phyloP scores from a whole-genome alignment of 2,888 invertebrate species.

The Sinelater perroti region DNA sequence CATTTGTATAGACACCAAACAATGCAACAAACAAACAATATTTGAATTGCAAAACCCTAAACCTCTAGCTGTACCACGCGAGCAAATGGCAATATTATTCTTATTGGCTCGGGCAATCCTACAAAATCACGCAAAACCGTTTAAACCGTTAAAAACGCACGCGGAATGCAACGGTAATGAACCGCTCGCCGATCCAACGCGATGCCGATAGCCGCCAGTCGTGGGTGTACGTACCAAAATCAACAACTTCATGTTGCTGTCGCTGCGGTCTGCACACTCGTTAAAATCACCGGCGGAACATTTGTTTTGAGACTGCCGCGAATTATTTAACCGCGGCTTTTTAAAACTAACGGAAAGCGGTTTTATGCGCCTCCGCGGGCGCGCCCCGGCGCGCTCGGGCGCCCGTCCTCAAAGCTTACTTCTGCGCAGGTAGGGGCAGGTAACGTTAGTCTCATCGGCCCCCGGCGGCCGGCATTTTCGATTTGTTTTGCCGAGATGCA shows the following conservation, averaged over 20 bases:
- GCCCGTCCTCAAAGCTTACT: conserved; percentile 48
- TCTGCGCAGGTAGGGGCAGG: conserved; percentile 50
- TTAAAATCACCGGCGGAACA: conserved; percentile 48
- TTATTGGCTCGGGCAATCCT: too few relatives aligned
- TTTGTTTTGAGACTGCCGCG: conserved; percentile 50
- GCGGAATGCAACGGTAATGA: conserved; percentile 3
- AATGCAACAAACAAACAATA: too few relatives aligned
- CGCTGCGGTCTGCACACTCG: conserved; percentile 41
- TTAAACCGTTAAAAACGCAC: conserved; percentile 1
- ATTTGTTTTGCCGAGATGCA: too few relatives aligned
- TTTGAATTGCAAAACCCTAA: too few relatives aligned
- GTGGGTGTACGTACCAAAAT: conserved; percentile 51
- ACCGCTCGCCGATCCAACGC: too few relatives aligned
- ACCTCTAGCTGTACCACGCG: too few relatives aligned
- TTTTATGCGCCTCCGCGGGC: conserved; percentile 47
- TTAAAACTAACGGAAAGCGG: conserved; percentile 55
- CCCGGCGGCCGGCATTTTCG: too few relatives aligned
- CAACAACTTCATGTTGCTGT: conserved; percentile 45
- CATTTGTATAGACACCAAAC: too few relatives aligned
- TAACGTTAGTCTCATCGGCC: conserved; percentile 47
- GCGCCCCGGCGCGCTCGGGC: conserved; percentile 39
- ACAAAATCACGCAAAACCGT: background rate
- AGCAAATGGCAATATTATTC: too few relatives aligned
- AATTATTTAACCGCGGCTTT: conserved; percentile 54
- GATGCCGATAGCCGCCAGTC: background rate